Evolutionary conservation across 2,113 vertebrate genomes (phyloP).

Genomic region (Dipodomys stephensi): DNA sequence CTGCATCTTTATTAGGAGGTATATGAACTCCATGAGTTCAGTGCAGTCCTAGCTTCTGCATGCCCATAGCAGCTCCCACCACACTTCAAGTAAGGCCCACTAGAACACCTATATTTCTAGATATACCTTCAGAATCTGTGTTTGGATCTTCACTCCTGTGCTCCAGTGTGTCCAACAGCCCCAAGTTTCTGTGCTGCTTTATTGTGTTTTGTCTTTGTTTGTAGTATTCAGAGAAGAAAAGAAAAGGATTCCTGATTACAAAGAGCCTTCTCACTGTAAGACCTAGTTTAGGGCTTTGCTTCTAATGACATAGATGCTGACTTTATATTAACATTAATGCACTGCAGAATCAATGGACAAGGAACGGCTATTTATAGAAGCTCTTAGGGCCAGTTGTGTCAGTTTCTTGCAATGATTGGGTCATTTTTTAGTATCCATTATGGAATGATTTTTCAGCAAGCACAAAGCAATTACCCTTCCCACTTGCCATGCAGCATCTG

Average conservation of each 20-base stretch:
- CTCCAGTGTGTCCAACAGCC: neutral
- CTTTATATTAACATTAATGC: neutral
- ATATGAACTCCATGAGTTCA: neutral
- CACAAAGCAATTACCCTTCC: neutral
- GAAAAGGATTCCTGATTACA: neutral
- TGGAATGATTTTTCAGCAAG: neutral
- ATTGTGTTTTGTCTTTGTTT: constrained; percentile 6
- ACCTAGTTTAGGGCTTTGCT: neutral
- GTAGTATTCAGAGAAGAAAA: neutral
- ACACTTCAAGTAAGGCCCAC: neutral
- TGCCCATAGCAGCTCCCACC: neutral
- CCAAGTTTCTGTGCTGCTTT: neutral
- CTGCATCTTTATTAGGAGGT: too few relatives aligned
- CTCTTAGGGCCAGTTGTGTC: neutral
- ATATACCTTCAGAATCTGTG: neutral
- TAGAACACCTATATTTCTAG: neutral
- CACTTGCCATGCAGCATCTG: neutral
- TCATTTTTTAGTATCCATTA: constrained; percentile 14
- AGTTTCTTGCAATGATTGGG: neutral
- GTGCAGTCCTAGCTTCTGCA: neutral
- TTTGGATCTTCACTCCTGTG: neutral
- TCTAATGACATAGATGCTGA: constrained; percentile 6
- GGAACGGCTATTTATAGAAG: constrained; percentile 52
- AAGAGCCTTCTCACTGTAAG: neutral
- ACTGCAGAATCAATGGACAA: constrained; percentile 42